phyloP scores from a whole-genome alignment of 1,140 invertebrate genomes.

The Eriocheir sinensis region DNA sequence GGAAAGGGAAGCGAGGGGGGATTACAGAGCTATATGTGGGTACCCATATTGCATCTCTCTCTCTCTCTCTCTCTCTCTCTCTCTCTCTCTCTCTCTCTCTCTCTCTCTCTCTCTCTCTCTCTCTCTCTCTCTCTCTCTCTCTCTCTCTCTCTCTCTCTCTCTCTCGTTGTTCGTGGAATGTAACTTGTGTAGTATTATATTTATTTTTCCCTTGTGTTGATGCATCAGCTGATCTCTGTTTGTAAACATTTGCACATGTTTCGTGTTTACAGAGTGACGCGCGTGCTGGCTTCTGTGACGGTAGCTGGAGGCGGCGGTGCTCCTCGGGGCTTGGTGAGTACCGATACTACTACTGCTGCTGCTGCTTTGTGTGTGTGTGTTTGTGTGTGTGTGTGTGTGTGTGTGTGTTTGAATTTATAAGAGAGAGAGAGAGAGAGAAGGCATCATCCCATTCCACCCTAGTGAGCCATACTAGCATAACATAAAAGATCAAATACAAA shows the following conservation, averaged over 20 bases:
- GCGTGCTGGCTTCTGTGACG: constrained; percentile 11
- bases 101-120: constrained; percentile 49
- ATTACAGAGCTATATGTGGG: too few relatives aligned
- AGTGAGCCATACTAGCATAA: neutral
- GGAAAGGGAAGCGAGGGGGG: neutral
- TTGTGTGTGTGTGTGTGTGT: too few relatives aligned
- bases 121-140: constrained; percentile 56
- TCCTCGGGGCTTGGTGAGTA: neutral
- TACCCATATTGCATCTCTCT: neutral
- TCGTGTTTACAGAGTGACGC: constrained; percentile 1
- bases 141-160: constrained; percentile 39
- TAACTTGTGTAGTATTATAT: too few relatives aligned
- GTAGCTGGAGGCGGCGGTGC: constrained; percentile 18
- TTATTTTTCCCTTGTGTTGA: neutral
- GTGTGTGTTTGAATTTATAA: neutral
- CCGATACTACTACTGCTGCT: too few relatives aligned
- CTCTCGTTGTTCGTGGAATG: too few relatives aligned
- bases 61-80: constrained; percentile 49
- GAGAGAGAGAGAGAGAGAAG: constrained; percentile 29
- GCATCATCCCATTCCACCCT: too few relatives aligned
- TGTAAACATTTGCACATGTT: neutral
- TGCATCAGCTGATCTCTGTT: neutral
- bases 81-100: constrained; percentile 56
- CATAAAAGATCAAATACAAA: neutral
- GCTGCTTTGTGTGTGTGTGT: too few relatives aligned